Evolutionary conservation across 2,888 invertebrate genomes (phyloP), one percentile per base, ranked within the genome.

Genomic region (Mimas tiliae): DNA sequence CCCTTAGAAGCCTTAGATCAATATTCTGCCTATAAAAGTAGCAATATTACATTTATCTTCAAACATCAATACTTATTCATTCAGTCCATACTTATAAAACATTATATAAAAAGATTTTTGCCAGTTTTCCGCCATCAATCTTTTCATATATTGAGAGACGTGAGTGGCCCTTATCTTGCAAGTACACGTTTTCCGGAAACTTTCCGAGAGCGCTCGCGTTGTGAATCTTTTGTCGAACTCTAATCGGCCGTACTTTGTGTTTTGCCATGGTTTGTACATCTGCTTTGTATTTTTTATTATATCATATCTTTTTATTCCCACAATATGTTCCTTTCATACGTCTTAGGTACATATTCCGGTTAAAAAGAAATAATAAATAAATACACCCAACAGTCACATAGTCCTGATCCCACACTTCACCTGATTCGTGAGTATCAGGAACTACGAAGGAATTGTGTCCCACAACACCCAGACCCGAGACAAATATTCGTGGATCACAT

Each of bases 101-200:
- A 27, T 52, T 21, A 27, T 27, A 52, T 21, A 52, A 21, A 27
- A 33, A 19, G 19, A 19, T 16, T 42, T 3, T 58, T 38, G 12
- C 11, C 19, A 27, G 52, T 33, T 58, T 42, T 9, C 38, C 38
- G 42, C 42, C 58, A 58, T 58, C 58, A 58, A 58, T 58, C 58
- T 38, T 53, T 53, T 12, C 42, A 42, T 58, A 34, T 38, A 34
- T 53, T 27, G 33, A 33, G 19, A 6, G 19, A 42, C 38, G 33
- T 52, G 8, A 42, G 19, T 38, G 42, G 38, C 19, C 38, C 19
- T 58, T 19, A 42, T 42, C 1, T 11, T 3, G 38, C n/a, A 11
- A 58, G 38, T 42, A 42, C 16, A 16, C 55, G 38, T 55, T 58
- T 55, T 19, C 58, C 58, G 58, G 42, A 58, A 42, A 55, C n/a